Base-by-base conservation (phyloP, 2,888 invertebrate genomes). In the Microplitis deprimator region DNA sequence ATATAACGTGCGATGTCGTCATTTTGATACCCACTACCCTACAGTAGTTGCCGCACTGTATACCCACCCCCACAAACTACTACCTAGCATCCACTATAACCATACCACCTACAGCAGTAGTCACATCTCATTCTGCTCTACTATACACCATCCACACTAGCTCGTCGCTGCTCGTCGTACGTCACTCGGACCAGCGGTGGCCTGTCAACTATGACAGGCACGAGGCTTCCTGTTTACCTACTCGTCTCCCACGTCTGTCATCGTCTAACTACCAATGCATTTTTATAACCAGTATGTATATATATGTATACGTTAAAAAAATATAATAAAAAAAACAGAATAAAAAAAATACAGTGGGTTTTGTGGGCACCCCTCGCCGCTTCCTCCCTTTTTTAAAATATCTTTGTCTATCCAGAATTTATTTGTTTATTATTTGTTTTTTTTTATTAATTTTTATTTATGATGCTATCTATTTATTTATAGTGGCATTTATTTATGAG, bases 201-300 rank as follows among this genome's bases (percentile, higher is more conserved):
- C 59, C 16, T 70, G 70, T 59, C 70, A 70, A 41, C 29, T 70
- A 70, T 60, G 59, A 59, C 70, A 70, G 41, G 59, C 40, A 70
- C 50, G 59, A 70, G 70, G 20, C 50, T 59, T 17, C 50, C 59
- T 50, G 17, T 70, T 70, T 50, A 70, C 20, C 70, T 29, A 70
- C 38, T 20, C 20, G 38, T 65, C 50, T 50, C 50, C 17, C 65
- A 65, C n/a, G 20, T 65, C 20, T 20, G 29, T 65, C 38, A 29
- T 20, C 62, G 17, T 62, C 38, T 65, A 13, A 13, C 13, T 65
- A 29, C 65, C 50, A 50, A 50, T 65, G 65, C 65, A 65, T 65
- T 65, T 65, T 65, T 65, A 65, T 65, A 29, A 7, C 38, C 17
- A 13, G 20, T 29, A 29, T 29, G 20, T 38, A 20, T 20, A 20